Conservation (phyloP, 2,113 vertebrate species). For the Chelonoidis abingdonii region DNA sequence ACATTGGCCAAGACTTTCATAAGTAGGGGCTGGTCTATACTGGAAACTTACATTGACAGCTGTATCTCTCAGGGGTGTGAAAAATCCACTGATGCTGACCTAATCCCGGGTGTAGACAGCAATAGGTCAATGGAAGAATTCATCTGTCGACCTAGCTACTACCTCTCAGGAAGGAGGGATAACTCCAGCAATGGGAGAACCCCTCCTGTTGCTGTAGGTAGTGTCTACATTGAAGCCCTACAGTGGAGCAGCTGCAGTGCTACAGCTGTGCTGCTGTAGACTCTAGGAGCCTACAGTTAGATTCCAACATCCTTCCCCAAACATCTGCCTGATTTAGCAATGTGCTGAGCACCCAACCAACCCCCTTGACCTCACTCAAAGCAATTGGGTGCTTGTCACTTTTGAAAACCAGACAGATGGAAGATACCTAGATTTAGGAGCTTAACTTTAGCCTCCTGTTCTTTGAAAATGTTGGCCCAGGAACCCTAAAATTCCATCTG, state of each 20-base stretch:
- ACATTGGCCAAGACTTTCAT: slow-evolving; percentile 13
- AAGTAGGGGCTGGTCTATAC: not conserved
- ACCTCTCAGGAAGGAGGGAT: not conserved
- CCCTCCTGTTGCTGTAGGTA: not conserved
- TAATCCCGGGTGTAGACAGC: not conserved
- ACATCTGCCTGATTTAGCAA: not conserved
- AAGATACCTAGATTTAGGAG: not conserved
- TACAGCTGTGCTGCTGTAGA: not conserved
- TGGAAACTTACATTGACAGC: not conserved
- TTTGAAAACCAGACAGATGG: not conserved
- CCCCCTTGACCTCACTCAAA: not conserved
- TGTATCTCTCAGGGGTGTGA: not conserved
- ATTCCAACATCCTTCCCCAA: not conserved
- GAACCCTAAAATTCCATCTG: not conserved
- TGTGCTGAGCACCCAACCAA: not conserved
- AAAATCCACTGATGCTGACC: not conserved
- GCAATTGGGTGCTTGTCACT: not conserved
- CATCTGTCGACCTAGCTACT: not conserved
- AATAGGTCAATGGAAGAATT: not conserved
- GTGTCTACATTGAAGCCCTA: not conserved
- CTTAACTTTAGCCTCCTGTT: not conserved
- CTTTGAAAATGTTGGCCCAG: not conserved
- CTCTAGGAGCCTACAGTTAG: not conserved
- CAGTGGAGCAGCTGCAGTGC: not conserved
- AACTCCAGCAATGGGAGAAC: not conserved